Conservation (phyloP, 2,797 vertebrate genomes). For the Poliocrania exsul region DNA sequence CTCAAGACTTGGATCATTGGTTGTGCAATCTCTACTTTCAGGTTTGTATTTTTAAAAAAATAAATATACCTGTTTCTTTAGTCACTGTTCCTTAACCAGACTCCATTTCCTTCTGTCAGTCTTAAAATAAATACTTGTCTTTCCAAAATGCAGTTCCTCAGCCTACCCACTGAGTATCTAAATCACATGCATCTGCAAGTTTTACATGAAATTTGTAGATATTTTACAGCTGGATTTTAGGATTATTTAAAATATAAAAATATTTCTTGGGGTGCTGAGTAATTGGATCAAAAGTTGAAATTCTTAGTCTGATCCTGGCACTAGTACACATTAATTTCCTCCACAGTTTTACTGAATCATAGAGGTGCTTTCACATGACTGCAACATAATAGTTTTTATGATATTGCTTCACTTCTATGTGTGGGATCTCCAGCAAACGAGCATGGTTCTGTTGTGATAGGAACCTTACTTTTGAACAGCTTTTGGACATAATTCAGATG, state of each 20-base stretch:
- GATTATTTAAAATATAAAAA: neutral
- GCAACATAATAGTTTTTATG: neutral
- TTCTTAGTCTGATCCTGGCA: neutral
- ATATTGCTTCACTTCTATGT: neutral
- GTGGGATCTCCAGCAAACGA: neutral
- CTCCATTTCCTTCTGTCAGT: neutral
- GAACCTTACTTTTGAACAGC: neutral
- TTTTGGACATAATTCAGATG: neutral
- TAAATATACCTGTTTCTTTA: neutral
- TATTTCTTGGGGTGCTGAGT: neutral
- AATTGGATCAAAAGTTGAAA: neutral
- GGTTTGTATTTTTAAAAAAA: conserved; percentile 72
- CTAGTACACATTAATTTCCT: neutral
- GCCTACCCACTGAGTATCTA: neutral
- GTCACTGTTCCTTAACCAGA: neutral
- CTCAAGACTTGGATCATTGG: conserved; percentile 90
- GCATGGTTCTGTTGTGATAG: neutral
- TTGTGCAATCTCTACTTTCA: conserved; percentile 96
- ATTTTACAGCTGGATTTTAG: neutral
- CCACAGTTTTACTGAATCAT: neutral
- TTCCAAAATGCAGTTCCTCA: neutral
- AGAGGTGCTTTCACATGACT: neutral
- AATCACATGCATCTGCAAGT: neutral
- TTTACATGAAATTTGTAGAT: neutral
- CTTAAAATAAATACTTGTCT: neutral